Conservation (phyloP, 1,140 invertebrate species). For the Odontomachus brunneus region DNA sequence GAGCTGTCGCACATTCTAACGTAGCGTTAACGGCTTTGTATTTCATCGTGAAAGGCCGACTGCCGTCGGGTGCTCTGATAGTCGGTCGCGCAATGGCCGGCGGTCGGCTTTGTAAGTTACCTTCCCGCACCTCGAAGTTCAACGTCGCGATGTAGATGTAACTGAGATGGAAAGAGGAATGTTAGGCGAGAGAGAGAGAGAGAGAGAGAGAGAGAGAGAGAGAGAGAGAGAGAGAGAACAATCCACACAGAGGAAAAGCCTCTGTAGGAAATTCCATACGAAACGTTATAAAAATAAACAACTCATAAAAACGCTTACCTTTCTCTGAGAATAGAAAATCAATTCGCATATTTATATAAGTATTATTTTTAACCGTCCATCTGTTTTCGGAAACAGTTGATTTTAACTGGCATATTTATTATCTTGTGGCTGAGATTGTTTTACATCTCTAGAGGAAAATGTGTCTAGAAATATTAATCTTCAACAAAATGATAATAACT, state of each 20-base stretch:
- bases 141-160: background rate
- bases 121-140: conserved; percentile 45
- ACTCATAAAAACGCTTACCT: background rate
- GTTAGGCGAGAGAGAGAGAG: background rate
- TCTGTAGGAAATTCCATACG: background rate
- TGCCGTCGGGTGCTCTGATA: conserved; percentile 44
- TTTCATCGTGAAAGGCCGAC: conserved; percentile 59
- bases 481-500: no score
- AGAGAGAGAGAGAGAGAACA: conserved; percentile 6
- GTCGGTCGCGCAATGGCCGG: conserved; percentile 34
- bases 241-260: background rate
- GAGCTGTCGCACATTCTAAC: conserved; percentile 57
- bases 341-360: background rate
- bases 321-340: background rate
- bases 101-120: conserved; percentile 53
- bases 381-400: no score
- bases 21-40: conserved; percentile 68
- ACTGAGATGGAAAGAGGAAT: background rate
- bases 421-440: no score
- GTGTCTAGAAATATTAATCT: no score
- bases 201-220: conserved; percentile 8
- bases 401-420: no score
- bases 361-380: no score
- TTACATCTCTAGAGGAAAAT: no score
- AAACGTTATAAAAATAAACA: background rate